Conservation (phyloP, 2,797 vertebrate genomes). For the Arctocebus calabarensis region DNA sequence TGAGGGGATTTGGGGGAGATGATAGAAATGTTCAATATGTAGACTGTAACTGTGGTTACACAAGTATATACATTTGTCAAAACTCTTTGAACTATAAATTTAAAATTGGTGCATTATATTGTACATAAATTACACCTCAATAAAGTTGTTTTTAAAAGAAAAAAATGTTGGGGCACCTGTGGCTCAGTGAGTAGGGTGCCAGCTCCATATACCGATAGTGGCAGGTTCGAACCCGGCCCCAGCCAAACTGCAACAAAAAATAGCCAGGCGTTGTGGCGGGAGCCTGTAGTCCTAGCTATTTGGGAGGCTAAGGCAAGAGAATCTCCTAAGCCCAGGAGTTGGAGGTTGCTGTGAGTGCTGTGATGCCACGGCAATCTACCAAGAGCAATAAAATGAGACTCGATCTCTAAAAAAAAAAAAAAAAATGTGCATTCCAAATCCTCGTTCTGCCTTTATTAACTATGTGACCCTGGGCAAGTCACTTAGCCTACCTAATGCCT, state of each 20-base stretch:
- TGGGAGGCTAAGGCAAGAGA: too few species aligned
- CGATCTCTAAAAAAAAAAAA: background rate
- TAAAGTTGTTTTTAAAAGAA: background rate
- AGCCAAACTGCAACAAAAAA: too few species aligned
- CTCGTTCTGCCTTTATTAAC: slow-evolving; percentile 12
- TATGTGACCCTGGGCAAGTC: background rate
- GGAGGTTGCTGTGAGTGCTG: too few species aligned
- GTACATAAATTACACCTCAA: background rate
- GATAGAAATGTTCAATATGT: slow-evolving; percentile 11
- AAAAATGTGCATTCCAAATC: slow-evolving; percentile 30
- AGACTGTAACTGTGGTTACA: background rate
- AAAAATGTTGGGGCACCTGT: background rate
- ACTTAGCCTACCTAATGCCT: slow-evolving; percentile 17
- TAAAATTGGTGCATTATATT: slow-evolving; percentile 16
- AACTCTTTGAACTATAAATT: slow-evolving; percentile 34
- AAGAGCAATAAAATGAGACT: too few species aligned
- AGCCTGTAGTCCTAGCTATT: too few species aligned
- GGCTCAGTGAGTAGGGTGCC: too few species aligned
- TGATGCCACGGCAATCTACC: too few species aligned
- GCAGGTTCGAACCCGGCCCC: too few species aligned
- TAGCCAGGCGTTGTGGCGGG: too few species aligned
- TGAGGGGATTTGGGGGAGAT: background rate
- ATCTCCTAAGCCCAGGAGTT: too few species aligned
- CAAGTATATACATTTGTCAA: slow-evolving; percentile 11
- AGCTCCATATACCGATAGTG: too few species aligned